Evolutionary conservation across 1,140 invertebrate species (phyloP).

Genomic region (Sycophila sp.): DNA sequence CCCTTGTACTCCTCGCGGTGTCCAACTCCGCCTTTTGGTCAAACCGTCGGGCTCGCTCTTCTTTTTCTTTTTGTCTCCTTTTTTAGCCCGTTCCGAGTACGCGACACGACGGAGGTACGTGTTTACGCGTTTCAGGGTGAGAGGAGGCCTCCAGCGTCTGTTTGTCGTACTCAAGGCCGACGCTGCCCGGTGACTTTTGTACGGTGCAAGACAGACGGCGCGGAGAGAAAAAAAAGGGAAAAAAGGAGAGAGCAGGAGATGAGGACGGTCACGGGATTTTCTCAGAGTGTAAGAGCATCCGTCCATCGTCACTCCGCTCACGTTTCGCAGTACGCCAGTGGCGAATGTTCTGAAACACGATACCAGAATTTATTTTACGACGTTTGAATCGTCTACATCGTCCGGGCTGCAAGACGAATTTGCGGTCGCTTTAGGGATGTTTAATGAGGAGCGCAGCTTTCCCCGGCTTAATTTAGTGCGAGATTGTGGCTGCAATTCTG

Average conservation of each 20-base stretch:
- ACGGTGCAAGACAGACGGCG: background rate
- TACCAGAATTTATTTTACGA: conserved; percentile 32
- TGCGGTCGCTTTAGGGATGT: background rate
- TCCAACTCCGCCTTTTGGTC: conserved; percentile 10
- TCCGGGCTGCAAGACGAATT: background rate
- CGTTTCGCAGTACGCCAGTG: conserved; percentile 3
- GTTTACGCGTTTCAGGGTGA: conserved; percentile 20
- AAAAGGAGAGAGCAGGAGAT: background rate
- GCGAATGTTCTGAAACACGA: conserved; percentile 14
- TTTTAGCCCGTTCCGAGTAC: too few relatives aligned
- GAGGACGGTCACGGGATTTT: conserved; percentile 12
- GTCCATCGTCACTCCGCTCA: conserved; percentile 32
- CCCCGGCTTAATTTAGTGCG: background rate
- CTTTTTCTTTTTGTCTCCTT: background rate
- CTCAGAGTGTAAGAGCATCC: background rate
- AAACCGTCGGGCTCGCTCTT: background rate
- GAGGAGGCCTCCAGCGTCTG: conserved; percentile 41
- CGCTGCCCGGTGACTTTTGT: conserved; percentile 35
- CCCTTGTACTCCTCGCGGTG: background rate
- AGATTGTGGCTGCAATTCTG: background rate
- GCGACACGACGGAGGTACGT: too few relatives aligned
- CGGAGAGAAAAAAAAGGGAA: background rate
- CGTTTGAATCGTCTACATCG: background rate
- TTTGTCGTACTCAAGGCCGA: conserved; percentile 54
- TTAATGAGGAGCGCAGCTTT: background rate